Conservation (phyloP, 2,113 vertebrate species). For the Bolborhynchus lineola region DNA sequence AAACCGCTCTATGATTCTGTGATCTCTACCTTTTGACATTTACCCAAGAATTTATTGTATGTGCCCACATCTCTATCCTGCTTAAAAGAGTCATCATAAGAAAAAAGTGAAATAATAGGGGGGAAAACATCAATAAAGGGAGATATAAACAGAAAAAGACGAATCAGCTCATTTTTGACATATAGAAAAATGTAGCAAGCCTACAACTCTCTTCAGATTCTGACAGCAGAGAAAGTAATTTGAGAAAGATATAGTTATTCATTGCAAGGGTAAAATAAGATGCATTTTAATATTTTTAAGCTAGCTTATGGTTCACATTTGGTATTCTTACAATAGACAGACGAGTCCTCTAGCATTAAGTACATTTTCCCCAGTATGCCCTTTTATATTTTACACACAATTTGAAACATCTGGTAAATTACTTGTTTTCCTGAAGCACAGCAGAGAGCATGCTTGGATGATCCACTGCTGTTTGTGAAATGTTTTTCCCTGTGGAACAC, state of each 20-base stretch:
- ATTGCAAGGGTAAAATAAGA: background rate
- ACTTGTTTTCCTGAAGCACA: constrained; percentile 39
- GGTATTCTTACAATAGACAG: background rate
- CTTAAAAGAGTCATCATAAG: background rate
- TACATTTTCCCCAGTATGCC: background rate
- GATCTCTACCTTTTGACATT: background rate
- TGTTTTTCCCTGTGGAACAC: constrained; percentile 35
- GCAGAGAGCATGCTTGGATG: background rate
- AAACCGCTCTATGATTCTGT: background rate
- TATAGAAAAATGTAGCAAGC: background rate
- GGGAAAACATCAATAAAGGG: background rate
- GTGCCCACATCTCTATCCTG: background rate
- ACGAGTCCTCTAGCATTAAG: background rate
- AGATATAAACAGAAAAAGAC: background rate
- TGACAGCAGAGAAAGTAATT: background rate
- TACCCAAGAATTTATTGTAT: background rate
- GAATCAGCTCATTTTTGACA: background rate
- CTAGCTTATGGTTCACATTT: background rate
- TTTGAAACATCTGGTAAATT: constrained; percentile 23
- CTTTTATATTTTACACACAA: constrained; percentile 36
- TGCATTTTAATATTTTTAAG: constrained; percentile 1
- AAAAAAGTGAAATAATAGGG: background rate
- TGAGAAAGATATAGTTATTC: background rate
- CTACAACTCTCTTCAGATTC: background rate
- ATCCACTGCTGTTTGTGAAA: constrained; percentile 45